Evolutionary conservation across 2,888 invertebrate species (phyloP).

Genomic region (Oscheius myriophilus): DNA sequence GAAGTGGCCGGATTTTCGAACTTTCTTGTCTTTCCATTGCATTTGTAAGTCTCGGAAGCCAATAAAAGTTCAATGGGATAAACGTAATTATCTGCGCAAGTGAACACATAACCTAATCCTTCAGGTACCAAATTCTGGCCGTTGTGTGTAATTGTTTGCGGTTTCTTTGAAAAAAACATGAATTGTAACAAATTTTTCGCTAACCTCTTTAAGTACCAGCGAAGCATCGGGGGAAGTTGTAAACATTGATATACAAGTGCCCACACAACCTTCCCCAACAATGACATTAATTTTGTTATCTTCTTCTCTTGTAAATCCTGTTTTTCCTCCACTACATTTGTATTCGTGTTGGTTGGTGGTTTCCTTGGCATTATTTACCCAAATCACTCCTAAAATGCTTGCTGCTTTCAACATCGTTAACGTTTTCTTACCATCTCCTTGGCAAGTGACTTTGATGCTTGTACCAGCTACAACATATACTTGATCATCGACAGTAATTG

Average conservation of each 20-base stretch:
- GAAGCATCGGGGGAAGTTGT: neutral
- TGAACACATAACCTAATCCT: too few species aligned
- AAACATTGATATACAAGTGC: neutral
- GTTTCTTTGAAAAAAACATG: too few species aligned
- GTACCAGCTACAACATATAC: neutral
- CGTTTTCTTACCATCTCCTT: neutral
- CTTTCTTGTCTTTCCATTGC: neutral
- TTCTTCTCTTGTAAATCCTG: neutral
- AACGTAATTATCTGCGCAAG: too few species aligned
- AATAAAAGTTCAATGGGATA: too few species aligned
- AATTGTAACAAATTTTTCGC: too few species aligned
- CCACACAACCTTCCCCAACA: neutral
- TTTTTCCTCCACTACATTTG: neutral
- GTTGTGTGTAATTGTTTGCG: too few species aligned
- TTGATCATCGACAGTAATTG: neutral
- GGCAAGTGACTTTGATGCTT: neutral
- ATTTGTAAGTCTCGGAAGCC: neutral
- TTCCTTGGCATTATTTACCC: neutral
- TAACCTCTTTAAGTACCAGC: too few species aligned
- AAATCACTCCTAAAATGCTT: too few species aligned
- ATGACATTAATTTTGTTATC: neutral
- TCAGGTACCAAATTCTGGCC: too few species aligned
- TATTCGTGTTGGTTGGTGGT: neutral
- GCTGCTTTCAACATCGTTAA: neutral
- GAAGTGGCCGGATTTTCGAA: neutral